Evolutionary conservation across 2,113 vertebrate genomes (phyloP).

Genomic region (Fulmarus glacialis): DNA sequence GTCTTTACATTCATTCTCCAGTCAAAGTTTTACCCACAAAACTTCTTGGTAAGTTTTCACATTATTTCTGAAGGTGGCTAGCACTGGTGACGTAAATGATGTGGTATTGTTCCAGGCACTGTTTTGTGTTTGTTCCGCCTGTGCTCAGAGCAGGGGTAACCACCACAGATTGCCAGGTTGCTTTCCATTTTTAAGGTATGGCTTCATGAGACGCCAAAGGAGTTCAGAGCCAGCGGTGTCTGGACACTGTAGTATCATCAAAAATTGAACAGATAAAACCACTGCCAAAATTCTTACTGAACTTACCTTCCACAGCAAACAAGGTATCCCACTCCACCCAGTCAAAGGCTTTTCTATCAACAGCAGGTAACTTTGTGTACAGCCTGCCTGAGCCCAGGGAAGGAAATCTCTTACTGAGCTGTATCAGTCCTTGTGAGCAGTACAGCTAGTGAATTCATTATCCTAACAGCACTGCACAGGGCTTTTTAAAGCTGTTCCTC

Average conservation of each 20-base stretch:
- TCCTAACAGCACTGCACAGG: too few species aligned
- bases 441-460: not conserved
- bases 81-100: not conserved
- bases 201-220: not conserved
- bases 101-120: not conserved
- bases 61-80: not conserved
- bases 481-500: not conserved
- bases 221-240: not conserved
- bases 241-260: not conserved
- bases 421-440: not conserved
- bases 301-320: not conserved
- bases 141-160: not conserved
- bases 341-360: not conserved
- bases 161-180: not conserved
- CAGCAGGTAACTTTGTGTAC: not conserved
- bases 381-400: not conserved
- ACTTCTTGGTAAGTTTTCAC: not conserved
- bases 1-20: not conserved
- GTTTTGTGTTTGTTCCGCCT: not conserved
- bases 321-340: not conserved
- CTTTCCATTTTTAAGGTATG: not conserved
- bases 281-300: not conserved
- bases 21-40: not conserved
- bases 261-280: not conserved
- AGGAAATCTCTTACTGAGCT: not conserved